Percentiles rank a stretch among this genome's conserved stretches.
Conservation (phyloP, 1,140 invertebrate genomes). For the Pteromalus puparum region DNA sequence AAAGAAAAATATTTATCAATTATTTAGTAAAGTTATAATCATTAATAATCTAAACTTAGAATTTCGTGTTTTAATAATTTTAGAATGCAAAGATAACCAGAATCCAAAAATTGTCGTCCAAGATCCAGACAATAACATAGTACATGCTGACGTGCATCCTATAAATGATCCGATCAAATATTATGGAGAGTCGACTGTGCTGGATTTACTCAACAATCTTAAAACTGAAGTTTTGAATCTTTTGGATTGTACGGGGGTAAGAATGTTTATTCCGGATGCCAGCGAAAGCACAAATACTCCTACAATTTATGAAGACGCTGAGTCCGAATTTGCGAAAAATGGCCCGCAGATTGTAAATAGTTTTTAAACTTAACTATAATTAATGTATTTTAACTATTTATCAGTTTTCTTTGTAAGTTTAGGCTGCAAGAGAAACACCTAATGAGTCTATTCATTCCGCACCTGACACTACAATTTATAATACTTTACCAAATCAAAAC, state of each 20-base stretch:
- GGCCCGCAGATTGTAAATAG: background rate
- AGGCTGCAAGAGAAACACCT: background rate
- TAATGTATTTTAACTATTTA: background rate
- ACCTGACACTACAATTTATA: background rate
- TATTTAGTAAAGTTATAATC: background rate
- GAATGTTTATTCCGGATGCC: background rate
- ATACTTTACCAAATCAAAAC: background rate
- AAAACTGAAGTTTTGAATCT: background rate
- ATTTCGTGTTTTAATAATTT: background rate
- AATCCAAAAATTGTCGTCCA: background rate
- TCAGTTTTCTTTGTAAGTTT: background rate
- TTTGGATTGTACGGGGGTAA: background rate
- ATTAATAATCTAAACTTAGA: too few species aligned
- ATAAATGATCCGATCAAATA: background rate
- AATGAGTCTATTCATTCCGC: background rate
- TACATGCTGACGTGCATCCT: background rate
- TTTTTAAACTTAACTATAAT: background rate
- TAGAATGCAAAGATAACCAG: background rate
- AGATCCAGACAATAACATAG: background rate
- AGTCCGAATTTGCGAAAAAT: too few species aligned
- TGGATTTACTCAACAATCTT: background rate
- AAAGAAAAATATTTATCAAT: background rate
- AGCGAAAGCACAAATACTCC: background rate
- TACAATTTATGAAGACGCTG: background rate
- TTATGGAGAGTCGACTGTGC: slow-evolving; percentile 25